Evolutionary conservation across 2,797 vertebrate species (phyloP).

Genomic region (Chiloscyllium punctatum): DNA sequence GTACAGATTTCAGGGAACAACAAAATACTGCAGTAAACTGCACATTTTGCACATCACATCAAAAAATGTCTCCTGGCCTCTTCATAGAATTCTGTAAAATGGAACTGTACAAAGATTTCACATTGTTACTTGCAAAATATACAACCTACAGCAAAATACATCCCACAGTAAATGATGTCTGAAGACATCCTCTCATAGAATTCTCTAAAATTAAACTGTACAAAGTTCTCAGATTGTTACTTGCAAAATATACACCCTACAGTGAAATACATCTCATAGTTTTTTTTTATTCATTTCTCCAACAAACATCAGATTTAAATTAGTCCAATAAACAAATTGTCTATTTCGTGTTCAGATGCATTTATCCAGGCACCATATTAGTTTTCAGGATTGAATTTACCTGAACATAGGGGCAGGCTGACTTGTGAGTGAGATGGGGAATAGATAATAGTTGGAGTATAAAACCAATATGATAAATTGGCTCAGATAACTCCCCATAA

Average conservation of each 20-base stretch:
- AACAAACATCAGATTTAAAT: conserved; percentile 30
- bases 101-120: conserved; percentile 72
- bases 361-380: conserved; percentile 36
- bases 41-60: conserved; percentile 45
- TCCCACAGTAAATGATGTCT: conserved; percentile 49
- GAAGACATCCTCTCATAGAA: conserved; percentile 31
- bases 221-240: conserved; percentile 77
- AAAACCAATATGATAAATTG: conserved; percentile 19
- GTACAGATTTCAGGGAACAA: conserved; percentile 52
- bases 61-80: conserved; percentile 53
- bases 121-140: conserved; percentile 72
- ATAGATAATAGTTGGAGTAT: not conserved
- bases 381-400: conserved; percentile 21
- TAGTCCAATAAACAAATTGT: conserved; percentile 21
- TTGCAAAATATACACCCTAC: conserved; percentile 73
- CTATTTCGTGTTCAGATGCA: conserved; percentile 31
- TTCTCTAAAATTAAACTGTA: conserved; percentile 55
- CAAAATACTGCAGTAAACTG: conserved; percentile 44
- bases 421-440: conserved; percentile 1
- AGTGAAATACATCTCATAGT: conserved; percentile 61
- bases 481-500: not conserved
- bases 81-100: conserved; percentile 49
- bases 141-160: conserved; percentile 67
- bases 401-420: not conserved
- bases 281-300: conserved; percentile 29